These are phyloP conservation scores for Heterochromis multidens DNA, from an alignment of 2,113 vertebrate species.

Conservation along the genomic window DNA sequence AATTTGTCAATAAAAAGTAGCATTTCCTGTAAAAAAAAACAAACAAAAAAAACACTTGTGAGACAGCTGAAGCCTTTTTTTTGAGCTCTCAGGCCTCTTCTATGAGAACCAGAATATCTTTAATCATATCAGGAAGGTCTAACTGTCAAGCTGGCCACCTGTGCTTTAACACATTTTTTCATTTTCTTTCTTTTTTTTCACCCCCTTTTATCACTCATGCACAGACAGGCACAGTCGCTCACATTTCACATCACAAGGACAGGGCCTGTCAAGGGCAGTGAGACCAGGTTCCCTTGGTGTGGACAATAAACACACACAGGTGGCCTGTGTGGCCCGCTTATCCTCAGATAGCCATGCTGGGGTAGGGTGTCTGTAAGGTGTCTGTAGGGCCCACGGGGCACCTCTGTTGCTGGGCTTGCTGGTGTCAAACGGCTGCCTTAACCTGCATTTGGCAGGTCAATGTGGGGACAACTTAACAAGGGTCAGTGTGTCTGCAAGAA, in stretches of 20 bases:
- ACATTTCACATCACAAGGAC: slow-evolving; percentile 51
- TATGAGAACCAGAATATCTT: slow-evolving; percentile 20
- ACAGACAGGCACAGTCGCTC: slow-evolving; percentile 1
- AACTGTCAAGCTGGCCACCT: slow-evolving; percentile 53
- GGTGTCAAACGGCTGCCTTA: slow-evolving; percentile 19
- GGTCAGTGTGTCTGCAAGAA: not conserved
- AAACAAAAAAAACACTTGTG: not conserved
- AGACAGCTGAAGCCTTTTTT: not conserved
- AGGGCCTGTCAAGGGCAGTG: slow-evolving; percentile 37
- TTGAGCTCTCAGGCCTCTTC: not conserved
- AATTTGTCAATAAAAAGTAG: not conserved
- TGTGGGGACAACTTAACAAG: slow-evolving; percentile 7
- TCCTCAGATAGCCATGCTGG: slow-evolving; percentile 10
- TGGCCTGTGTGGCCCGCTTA: slow-evolving; percentile 25
- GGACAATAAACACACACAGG: slow-evolving; percentile 58
- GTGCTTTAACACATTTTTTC: slow-evolving; percentile 24
- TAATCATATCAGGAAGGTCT: slow-evolving; percentile 49
- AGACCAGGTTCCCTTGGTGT: slow-evolving; percentile 36
- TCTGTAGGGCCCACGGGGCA: slow-evolving; percentile 2
- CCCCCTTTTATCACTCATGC: slow-evolving; percentile 24
- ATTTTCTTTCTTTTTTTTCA: not conserved
- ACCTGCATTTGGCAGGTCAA: slow-evolving; percentile 29
- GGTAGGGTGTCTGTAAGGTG: slow-evolving; percentile 16
- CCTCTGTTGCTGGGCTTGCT: not conserved
- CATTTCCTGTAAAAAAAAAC: not conserved